Conservation (phyloP, 2,888 invertebrate species). For the Cheiracanthium punctorium region DNA sequence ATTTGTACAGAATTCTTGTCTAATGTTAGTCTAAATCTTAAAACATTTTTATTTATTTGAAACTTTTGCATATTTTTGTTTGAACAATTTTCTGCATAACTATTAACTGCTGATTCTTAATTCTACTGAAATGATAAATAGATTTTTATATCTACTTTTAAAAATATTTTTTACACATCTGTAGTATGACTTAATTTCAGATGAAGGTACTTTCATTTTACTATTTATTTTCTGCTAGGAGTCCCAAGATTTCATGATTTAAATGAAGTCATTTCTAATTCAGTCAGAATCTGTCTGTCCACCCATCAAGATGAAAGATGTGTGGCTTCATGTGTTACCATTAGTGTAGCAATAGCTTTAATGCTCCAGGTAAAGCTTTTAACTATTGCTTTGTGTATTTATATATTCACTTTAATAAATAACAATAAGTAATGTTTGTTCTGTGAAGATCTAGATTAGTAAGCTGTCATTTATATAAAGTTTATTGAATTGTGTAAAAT, state of each 20-base stretch:
- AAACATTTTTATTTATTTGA: too few relatives aligned
- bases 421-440: not conserved
- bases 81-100: too few relatives aligned
- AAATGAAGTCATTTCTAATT: conserved; percentile 73
- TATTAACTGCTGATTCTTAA: too few relatives aligned
- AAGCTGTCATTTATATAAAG: not conserved
- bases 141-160: too few relatives aligned
- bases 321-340: conserved; percentile 74
- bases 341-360: conserved; percentile 74
- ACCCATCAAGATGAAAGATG: conserved; percentile 75
- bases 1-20: too few relatives aligned
- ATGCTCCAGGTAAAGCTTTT: conserved; percentile 73
- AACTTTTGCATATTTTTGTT: too few relatives aligned
- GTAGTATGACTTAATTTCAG: too few relatives aligned
- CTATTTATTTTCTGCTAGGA: conserved; percentile 71
- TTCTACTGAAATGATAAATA: too few relatives aligned
- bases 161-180: too few relatives aligned
- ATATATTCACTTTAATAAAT: not conserved
- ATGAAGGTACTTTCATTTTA: too few relatives aligned
- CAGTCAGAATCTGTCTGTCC: conserved; percentile 74
- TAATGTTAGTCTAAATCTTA: too few relatives aligned
- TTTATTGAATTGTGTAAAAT: too few relatives aligned
- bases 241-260: conserved; percentile 72
- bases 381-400: conserved; percentile 13
- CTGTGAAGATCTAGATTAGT: not conserved